These are phyloP conservation scores for Temnothorax longispinosus DNA, from an alignment of 1,140 invertebrate species.

Conservation along the genomic window DNA sequence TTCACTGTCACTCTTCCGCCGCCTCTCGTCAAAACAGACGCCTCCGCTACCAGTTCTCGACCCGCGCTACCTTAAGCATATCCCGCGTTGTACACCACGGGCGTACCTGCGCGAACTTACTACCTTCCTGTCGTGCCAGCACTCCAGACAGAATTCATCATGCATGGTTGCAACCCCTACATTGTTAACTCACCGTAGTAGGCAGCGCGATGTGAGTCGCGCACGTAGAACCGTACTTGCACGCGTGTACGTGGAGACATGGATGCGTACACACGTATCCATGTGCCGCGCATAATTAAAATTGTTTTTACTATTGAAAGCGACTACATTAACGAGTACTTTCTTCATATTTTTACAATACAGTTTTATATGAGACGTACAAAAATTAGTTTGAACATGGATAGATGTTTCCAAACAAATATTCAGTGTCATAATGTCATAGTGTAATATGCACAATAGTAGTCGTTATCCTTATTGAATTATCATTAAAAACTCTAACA, in stretches of 20 bases:
- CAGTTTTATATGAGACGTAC: neutral
- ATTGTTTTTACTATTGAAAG: constrained; percentile 43
- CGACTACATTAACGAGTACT: constrained; percentile 23
- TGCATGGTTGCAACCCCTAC: constrained; percentile 62
- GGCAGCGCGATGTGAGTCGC: constrained; percentile 20
- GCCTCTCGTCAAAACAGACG: constrained; percentile 70
- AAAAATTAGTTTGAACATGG: neutral
- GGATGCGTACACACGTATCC: neutral
- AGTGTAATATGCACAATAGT: neutral
- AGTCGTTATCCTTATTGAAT: neutral
- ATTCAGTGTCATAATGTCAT: neutral
- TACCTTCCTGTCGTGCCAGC: constrained; percentile 67
- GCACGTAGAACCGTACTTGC: constrained; percentile 19
- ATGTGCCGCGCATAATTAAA: constrained; percentile 37
- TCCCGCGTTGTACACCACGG: constrained; percentile 36
- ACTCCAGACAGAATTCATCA: constrained; percentile 72
- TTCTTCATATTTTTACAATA: neutral
- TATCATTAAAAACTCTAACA: constrained; percentile 14
- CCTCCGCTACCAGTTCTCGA: constrained; percentile 55
- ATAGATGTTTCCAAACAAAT: neutral
- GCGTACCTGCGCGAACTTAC: constrained; percentile 68
- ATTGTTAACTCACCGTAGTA: constrained; percentile 66
- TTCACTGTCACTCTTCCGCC: constrained; percentile 53
- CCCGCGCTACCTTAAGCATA: constrained; percentile 39
- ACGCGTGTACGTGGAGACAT: neutral